phyloP scores from a whole-genome alignment of 1,140 invertebrate genomes.

The Bombus confusus region DNA sequence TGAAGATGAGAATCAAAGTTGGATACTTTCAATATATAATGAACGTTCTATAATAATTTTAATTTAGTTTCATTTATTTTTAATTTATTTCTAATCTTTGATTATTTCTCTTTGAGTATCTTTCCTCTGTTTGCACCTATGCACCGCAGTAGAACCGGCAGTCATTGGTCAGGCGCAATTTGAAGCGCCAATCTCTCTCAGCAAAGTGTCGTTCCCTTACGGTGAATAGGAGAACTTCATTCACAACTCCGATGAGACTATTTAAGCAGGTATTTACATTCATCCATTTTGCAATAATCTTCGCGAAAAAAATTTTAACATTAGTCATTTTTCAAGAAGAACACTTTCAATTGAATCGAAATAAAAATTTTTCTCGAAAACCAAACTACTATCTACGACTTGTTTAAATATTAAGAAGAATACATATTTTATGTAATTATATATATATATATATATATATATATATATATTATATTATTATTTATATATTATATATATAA shows the following conservation, averaged over 20 bases:
- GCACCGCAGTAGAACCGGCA: not conserved
- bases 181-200: not conserved
- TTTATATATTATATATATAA: too few species aligned
- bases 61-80: not conserved
- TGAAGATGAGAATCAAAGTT: too few species aligned
- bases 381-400: too few species aligned
- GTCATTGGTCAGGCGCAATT: not conserved
- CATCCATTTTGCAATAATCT: not conserved
- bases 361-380: not conserved
- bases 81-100: not conserved
- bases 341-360: not conserved
- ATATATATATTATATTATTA: too few species aligned
- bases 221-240: slow-evolving; percentile 40
- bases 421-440: too few species aligned
- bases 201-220: slow-evolving; percentile 53
- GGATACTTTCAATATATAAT: too few species aligned
- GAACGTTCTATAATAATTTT: too few species aligned
- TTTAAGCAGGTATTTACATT: not conserved
- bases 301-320: not conserved
- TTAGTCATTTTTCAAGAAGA: not conserved
- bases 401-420: too few species aligned
- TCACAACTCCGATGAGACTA: not conserved
- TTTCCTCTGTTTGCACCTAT: not conserved
- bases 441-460: too few species aligned
- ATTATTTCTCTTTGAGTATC: too few species aligned